Percentiles rank a stretch among this genome's conserved stretches.
Conservation (phyloP, 2,797 vertebrate genomes). For the Ptychobarbus kaznakovi region DNA sequence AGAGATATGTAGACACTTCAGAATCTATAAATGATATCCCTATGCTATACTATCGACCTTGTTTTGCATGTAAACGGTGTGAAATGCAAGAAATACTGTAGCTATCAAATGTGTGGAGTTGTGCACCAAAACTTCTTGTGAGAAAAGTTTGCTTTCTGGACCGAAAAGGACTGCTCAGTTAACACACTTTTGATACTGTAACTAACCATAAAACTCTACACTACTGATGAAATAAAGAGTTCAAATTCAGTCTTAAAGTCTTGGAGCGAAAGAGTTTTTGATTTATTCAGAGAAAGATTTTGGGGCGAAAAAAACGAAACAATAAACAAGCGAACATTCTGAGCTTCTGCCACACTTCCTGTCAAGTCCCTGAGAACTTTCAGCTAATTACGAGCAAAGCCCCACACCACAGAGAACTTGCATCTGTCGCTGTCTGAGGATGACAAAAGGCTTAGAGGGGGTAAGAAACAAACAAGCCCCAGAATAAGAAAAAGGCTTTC, state of each 20-base stretch:
- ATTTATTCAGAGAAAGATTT: conserved; percentile 78
- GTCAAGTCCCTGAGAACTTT: conserved; percentile 76
- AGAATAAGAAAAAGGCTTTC: conserved; percentile 73
- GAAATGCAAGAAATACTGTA: conserved; percentile 28
- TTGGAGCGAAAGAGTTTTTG: conserved; percentile 71
- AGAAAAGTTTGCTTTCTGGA: conserved; percentile 52
- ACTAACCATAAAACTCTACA: conserved; percentile 70
- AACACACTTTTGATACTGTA: conserved; percentile 46
- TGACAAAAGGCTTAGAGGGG: conserved; percentile 59
- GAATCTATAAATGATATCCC: conserved; percentile 5
- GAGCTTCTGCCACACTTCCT: conserved; percentile 75
- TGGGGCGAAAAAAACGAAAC: conserved; percentile 67
- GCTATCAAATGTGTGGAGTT: background rate
- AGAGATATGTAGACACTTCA: background rate
- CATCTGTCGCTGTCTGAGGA: conserved; percentile 76
- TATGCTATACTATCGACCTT: background rate
- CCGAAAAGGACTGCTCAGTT: conserved; percentile 32
- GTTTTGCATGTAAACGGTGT: conserved; percentile 12
- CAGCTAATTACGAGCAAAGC: conserved; percentile 83
- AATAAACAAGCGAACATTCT: conserved; percentile 70
- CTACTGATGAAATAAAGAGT: conserved; percentile 70
- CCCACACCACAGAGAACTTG: conserved; percentile 70
- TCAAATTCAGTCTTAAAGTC: conserved; percentile 46
- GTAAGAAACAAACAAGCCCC: conserved; percentile 59
- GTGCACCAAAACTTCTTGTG: background rate